Evolutionary conservation across 2,797 vertebrate species (phyloP).

Genomic region (Carduelis carduelis): DNA sequence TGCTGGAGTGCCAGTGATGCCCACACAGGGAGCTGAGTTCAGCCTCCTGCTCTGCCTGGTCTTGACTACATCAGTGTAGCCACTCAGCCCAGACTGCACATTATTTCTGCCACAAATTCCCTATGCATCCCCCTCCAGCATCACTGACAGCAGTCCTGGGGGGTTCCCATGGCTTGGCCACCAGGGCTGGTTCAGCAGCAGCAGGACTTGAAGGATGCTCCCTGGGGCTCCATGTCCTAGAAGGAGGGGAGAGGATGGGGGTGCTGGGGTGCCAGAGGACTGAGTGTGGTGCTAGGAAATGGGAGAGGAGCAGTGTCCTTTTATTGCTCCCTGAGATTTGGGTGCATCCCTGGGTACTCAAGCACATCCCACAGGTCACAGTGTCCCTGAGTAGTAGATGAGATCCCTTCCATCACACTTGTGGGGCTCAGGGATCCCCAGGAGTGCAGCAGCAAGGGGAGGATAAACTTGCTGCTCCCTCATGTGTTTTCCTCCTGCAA

Average conservation of each 20-base stretch:
- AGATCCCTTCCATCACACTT: neutral
- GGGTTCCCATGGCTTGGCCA: fast-evolving
- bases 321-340: neutral
- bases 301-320: neutral
- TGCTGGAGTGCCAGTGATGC: neutral
- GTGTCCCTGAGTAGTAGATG: neutral
- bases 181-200: neutral
- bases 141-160: fast-evolving
- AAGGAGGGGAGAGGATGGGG: neutral
- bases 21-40: neutral
- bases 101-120: neutral
- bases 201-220: neutral
- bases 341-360: neutral
- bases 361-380: neutral
- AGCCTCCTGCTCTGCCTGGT: neutral
- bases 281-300: fast-evolving
- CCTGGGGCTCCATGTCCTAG: neutral
- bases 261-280: neutral
- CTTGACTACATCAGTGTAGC: neutral
- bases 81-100: fast-evolving
- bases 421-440: neutral
- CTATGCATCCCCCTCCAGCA: fast-evolving
- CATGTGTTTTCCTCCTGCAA: neutral
- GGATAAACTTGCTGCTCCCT: neutral
- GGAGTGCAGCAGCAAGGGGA: neutral